Percentiles rank a stretch among this genome's conserved stretches.
These are phyloP conservation scores for Glaucomys volans DNA, from an alignment of 2,113 vertebrate genomes.

Conservation along the genomic window DNA sequence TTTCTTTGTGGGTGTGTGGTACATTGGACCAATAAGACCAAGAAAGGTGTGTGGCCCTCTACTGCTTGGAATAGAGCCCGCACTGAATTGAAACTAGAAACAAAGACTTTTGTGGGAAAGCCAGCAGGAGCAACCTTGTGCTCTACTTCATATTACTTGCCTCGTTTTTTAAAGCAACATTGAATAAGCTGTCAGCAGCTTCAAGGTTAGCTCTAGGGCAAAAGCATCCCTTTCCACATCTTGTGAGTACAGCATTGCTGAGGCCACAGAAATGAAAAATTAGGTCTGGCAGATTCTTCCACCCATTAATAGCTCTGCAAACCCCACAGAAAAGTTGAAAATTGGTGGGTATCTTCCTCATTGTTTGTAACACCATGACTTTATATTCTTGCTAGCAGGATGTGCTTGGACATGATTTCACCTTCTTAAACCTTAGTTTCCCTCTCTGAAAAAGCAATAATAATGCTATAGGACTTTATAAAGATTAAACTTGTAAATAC, in stretches of 20 bases:
- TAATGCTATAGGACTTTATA: background rate
- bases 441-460: background rate
- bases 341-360: background rate
- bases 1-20: background rate
- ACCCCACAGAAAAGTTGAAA: background rate
- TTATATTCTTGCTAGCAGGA: background rate
- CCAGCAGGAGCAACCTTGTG: background rate
- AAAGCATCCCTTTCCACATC: background rate
- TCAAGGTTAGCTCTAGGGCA: background rate
- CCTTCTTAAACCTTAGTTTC: conserved; percentile 3
- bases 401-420: background rate
- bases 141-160: background rate
- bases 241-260: background rate
- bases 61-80: background rate
- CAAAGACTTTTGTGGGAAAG: background rate
- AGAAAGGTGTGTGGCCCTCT: background rate
- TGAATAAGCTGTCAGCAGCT: background rate
- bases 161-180: background rate
- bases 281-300: background rate
- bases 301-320: conserved; percentile 10
- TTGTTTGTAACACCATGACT: background rate
- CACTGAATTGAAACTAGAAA: background rate
- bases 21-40: background rate
- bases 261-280: background rate
- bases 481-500: background rate